Percentiles rank a stretch among this genome's conserved stretches.
Evolutionary conservation across 2,797 vertebrate species (phyloP).

Genomic region (Girardinus metallicus): DNA sequence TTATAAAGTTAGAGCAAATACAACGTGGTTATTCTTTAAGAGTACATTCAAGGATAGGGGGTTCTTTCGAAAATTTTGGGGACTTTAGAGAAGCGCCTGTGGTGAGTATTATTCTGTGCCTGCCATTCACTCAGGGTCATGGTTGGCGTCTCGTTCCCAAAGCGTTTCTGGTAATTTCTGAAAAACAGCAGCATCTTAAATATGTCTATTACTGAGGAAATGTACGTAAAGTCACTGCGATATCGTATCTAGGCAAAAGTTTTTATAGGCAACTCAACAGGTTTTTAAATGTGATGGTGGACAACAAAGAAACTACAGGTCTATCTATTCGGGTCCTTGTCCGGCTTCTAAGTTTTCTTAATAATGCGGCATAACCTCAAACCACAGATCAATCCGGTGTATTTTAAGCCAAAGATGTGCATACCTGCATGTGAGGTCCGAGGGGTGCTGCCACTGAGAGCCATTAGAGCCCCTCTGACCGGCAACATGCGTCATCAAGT

Average conservation of each 20-base stretch:
- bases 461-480: conserved; percentile 31
- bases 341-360: background rate
- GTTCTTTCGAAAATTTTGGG: conserved; percentile 69
- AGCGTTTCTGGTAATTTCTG: conserved; percentile 78
- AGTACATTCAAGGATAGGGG: accelerated
- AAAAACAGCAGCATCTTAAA: conserved; percentile 24
- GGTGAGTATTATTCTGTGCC: conserved; percentile 22
- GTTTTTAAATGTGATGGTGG: background rate
- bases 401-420: background rate
- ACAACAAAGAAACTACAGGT: background rate
- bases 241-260: background rate
- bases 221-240: background rate
- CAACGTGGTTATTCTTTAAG: background rate
- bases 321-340: background rate
- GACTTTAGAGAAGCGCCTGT: conserved; percentile 74
- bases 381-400: background rate
- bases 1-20: background rate
- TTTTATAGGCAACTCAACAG: background rate
- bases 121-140: conserved; percentile 75
- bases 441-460: conserved; percentile 79
- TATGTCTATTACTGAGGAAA: background rate
- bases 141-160: conserved; percentile 17
- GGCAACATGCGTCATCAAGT: conserved; percentile 76
- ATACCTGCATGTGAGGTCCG: conserved; percentile 83
- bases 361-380: background rate